Conservation (phyloP, 2,113 vertebrate genomes). For the Myrmecophaga tridactyla region DNA sequence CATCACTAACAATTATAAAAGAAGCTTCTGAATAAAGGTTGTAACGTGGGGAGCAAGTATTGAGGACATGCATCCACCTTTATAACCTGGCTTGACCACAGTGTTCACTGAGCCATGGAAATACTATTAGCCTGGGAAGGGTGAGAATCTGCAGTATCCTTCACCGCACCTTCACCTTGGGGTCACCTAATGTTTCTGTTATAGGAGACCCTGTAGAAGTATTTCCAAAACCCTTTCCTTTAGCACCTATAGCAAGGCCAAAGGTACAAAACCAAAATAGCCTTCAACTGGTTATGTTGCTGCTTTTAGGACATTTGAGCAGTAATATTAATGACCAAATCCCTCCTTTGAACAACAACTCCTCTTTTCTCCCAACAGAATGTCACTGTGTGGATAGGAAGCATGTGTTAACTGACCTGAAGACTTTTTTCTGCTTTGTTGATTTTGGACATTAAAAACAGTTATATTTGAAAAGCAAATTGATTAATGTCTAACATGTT, state of each 20-base stretch:
- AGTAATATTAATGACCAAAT: background rate
- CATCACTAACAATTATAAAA: background rate
- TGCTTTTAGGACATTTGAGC: background rate
- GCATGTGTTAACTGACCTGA: conserved; percentile 56
- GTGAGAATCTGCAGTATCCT: background rate
- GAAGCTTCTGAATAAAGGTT: background rate
- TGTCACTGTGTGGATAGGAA: conserved; percentile 1
- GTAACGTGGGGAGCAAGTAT: background rate
- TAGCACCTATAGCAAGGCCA: background rate
- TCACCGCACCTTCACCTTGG: background rate
- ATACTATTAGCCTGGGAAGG: background rate
- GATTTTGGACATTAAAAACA: conserved; percentile 62
- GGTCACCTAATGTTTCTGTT: background rate
- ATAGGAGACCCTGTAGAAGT: background rate
- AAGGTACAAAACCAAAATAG: background rate
- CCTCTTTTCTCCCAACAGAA: background rate
- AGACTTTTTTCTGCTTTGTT: conserved; percentile 62
- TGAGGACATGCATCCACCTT: background rate
- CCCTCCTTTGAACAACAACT: background rate
- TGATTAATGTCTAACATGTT: conserved; percentile 19
- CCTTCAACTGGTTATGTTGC: background rate
- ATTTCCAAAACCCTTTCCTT: background rate
- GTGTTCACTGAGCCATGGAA: background rate
- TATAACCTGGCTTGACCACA: background rate
- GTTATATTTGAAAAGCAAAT: conserved; percentile 53